Conservation (phyloP, 2,888 invertebrate genomes). For the Tenodera sinensis region DNA sequence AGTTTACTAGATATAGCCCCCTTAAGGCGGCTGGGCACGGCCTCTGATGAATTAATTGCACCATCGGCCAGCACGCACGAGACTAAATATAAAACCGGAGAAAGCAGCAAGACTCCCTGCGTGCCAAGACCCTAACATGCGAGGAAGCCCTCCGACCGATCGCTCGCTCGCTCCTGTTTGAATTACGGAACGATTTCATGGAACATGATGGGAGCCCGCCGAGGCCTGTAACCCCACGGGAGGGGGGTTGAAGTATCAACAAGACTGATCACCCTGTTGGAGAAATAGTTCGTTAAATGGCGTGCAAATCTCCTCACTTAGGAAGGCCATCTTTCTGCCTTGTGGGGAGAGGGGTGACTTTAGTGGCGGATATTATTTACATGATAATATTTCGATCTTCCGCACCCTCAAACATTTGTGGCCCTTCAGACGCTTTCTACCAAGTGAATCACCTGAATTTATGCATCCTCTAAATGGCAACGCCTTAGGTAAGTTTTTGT, state of each 20-base stretch:
- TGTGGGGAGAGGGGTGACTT: no score
- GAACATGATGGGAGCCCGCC: neutral
- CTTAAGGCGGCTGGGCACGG: no score
- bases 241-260: neutral
- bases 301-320: neutral
- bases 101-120: neutral
- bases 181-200: neutral
- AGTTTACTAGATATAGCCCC: slow-evolving; percentile 1
- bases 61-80: neutral
- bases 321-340: no score
- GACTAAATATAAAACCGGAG: neutral
- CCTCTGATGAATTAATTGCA: neutral
- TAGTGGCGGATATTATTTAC: no score
- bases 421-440: no score
- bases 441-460: no score
- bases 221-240: neutral
- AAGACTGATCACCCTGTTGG: neutral
- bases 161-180: neutral
- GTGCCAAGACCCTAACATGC: neutral
- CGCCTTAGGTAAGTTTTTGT: no score
- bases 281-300: neutral
- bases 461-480: no score
- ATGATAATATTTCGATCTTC: no score
- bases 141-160: no score
- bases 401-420: no score